These are phyloP conservation scores for Eriosoma lanigerum DNA, from an alignment of 1,140 invertebrate genomes.

Conservation along the genomic window DNA sequence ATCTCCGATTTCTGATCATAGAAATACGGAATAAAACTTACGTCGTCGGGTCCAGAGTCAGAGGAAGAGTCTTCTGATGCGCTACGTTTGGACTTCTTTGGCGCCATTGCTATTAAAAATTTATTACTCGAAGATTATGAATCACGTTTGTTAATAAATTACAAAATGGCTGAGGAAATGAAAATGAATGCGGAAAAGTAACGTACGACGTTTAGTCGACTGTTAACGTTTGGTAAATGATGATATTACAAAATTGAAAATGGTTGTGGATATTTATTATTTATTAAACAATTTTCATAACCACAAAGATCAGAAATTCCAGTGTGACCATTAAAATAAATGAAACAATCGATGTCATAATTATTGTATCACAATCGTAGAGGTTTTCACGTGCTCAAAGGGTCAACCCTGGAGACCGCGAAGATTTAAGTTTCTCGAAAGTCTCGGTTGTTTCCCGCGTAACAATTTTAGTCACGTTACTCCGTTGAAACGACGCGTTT, in stretches of 20 bases:
- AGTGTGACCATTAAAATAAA: background rate
- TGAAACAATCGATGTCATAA: too few relatives aligned
- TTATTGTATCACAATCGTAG: background rate
- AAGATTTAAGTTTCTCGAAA: background rate
- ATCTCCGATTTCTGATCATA: too few relatives aligned
- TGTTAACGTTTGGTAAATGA: too few relatives aligned
- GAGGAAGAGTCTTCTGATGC: slow-evolving; percentile 22
- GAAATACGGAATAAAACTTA: slow-evolving; percentile 15
- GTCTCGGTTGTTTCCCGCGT: slow-evolving; percentile 11
- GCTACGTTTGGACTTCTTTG: slow-evolving; percentile 41
- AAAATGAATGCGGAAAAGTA: too few relatives aligned
- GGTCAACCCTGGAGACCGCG: background rate
- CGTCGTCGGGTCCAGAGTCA: slow-evolving; percentile 52
- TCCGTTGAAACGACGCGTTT: background rate
- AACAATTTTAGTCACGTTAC: slow-evolving; percentile 29
- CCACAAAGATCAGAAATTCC: background rate
- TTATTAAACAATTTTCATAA: too few relatives aligned
- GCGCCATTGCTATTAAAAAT: slow-evolving; percentile 7
- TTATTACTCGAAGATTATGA: too few relatives aligned
- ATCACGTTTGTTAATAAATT: too few relatives aligned
- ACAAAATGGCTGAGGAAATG: too few relatives aligned
- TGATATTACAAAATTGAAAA: too few relatives aligned
- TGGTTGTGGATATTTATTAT: too few relatives aligned
- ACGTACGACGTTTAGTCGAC: too few relatives aligned
- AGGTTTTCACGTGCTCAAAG: background rate